Evolutionary conservation across 2,888 invertebrate species (phyloP).

Genomic region (Automeris io): DNA sequence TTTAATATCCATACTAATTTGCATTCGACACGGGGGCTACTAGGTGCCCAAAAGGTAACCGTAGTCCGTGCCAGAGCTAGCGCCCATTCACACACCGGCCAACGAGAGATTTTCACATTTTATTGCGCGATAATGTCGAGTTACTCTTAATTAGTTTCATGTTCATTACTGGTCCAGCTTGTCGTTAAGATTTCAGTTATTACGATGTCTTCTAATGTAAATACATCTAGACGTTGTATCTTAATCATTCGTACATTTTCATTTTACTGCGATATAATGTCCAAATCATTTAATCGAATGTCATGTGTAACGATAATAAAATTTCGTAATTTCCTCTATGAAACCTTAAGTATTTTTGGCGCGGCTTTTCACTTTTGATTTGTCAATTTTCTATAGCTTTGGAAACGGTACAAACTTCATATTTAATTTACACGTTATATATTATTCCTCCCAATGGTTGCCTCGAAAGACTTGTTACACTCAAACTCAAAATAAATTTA

Average conservation of each 20-base stretch:
- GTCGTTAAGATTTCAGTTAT: conserved; percentile 44
- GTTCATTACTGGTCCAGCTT: conserved; percentile 36
- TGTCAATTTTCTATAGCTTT: no score
- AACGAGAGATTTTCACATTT: conserved; percentile 40
- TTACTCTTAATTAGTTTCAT: conserved; percentile 43
- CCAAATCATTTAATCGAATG: no score
- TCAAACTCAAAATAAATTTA: no score
- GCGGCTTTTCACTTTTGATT: no score
- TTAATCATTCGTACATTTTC: neutral
- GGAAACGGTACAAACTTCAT: no score
- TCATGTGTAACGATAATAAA: no score
- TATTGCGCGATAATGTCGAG: conserved; percentile 43
- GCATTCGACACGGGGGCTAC: neutral
- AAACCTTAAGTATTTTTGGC: no score
- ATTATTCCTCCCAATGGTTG: no score
- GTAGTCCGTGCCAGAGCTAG: conserved; percentile 1
- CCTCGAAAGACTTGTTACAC: no score
- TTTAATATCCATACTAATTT: no score
- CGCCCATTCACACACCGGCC: conserved; percentile 21
- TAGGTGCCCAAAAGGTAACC: neutral
- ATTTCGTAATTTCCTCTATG: no score
- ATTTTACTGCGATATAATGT: neutral
- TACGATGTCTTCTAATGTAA: conserved; percentile 28
- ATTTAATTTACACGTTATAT: no score
- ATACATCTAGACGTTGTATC: neutral